Evolutionary conservation across 2,888 invertebrate genomes (phyloP).

Genomic region (Hirtodrosophila trivittata): DNA sequence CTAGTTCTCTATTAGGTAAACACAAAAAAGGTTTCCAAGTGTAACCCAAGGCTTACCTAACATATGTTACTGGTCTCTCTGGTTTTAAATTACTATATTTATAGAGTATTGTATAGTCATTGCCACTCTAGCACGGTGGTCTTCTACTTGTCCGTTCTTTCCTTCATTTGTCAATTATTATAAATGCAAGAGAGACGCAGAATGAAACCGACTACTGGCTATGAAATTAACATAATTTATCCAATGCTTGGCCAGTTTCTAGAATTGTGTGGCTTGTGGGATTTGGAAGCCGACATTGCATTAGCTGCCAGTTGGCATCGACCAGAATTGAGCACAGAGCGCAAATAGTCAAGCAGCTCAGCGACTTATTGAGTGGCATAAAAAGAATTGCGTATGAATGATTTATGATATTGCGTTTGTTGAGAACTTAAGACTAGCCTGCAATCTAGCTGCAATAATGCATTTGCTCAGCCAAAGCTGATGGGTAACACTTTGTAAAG

Average conservation of each 20-base stretch:
- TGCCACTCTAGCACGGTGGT: not conserved
- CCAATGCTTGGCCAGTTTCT: conserved; percentile 40
- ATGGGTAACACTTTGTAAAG: conserved; percentile 26
- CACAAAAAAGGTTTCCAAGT: too few species aligned
- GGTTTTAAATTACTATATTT: too few species aligned
- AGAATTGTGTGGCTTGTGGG: conserved; percentile 39
- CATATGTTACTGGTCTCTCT: too few species aligned
- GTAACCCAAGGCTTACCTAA: too few species aligned
- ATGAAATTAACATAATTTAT: conserved; percentile 75
- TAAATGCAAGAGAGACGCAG: conserved; percentile 20
- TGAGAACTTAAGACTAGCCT: not conserved
- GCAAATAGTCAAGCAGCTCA: conserved; percentile 32
- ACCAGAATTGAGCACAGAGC: conserved; percentile 16
- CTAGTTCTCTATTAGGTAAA: too few species aligned
- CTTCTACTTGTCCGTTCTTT: conserved; percentile 13
- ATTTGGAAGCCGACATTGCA: conserved; percentile 35
- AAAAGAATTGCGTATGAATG: conserved; percentile 67
- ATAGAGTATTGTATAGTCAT: not conserved
- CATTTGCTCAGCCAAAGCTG: conserved; percentile 42
- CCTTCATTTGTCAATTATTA: conserved; percentile 69
- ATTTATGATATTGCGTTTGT: conserved; percentile 55
- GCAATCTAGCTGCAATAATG: conserved; percentile 41
- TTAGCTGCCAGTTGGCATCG: conserved; percentile 35
- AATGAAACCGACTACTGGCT: conserved; percentile 38
- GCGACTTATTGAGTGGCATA: conserved; percentile 61